Base-by-base conservation (phyloP, 2,888 invertebrate genomes). In the Scaptomyza reducta region DNA sequence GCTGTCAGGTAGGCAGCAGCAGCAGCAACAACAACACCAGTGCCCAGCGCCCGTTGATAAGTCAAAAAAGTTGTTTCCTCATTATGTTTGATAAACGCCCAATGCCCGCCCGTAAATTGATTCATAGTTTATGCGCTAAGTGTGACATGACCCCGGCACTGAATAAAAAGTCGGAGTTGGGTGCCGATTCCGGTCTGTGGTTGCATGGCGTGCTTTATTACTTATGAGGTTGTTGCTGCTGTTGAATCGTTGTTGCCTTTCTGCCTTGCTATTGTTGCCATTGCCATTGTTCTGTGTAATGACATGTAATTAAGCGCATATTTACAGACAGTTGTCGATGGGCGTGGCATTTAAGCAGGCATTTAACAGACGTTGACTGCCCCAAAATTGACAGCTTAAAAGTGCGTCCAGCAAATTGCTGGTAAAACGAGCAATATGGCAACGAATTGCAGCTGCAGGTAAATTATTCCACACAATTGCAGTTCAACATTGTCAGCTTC, bases 301-400 rank as follows among this genome's bases (percentile, higher is more conserved):
- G 90, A 87, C 90, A 90, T 89, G 90, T 89, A 90, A 90, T 90
- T 90, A 90, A 88, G 89, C 88, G 89, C 86, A 80, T 84, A 87
- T 87, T 84, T 79, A 87, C 90, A 78, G 83, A 82, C 74, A 77
- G 76, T 64, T 78, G 74, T 65, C 64, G 47, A 71, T 62, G 80
- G 87, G 87, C 84, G 81, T 71, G 82, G 84, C 77, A 50, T 66
- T 82, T 79, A 86, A 82, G 79, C 70, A 82, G 86, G 70, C 87
- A 82, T 82, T 85, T 73, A 80, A 80, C 80, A 69, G 80, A 86
- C 79, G 70, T 73, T 66, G 66, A 82, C 74, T 79, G 83, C 47
- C 83, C 83, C 60, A 83, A 82, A 81, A 86, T 81, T 86, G 86
- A 81, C 87, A 80, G 80, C 69, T 85, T 86, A 82, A 80, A 85